Percentiles rank a stretch among this genome's conserved stretches.
phyloP scores from a whole-genome alignment of 2,888 invertebrate genomes.

The Helicoverpa assulta region DNA sequence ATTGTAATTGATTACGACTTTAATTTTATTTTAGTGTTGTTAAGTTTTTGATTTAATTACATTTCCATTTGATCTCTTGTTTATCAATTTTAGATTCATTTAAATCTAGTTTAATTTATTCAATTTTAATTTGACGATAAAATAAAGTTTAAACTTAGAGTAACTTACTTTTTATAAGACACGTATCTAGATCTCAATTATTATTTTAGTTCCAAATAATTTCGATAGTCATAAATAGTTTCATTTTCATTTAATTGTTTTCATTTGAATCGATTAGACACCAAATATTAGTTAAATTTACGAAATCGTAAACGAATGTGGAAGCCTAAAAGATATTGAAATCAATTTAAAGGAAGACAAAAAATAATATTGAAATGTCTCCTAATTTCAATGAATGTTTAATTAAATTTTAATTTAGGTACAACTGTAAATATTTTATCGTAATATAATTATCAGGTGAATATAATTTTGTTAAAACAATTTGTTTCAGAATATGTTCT shows the following conservation, averaged over 20 bases:
- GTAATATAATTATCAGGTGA: conserved; percentile 58
- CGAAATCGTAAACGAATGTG: conserved; percentile 62
- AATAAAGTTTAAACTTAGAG: conserved; percentile 60
- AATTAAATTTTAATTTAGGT: conserved; percentile 67
- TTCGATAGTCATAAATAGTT: conserved; percentile 82
- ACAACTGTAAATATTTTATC: conserved; percentile 72
- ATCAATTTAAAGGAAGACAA: conserved; percentile 44
- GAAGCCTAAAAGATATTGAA: conserved; percentile 55
- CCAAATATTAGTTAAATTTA: conserved; percentile 88
- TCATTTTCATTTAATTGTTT: conserved; percentile 71
- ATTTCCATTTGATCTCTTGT: conserved; percentile 88
- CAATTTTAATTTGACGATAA: conserved; percentile 63
- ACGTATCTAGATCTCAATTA: conserved; percentile 84
- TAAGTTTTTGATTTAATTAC: conserved; percentile 85
- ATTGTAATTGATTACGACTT: conserved; percentile 50
- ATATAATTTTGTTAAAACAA: conserved; percentile 75
- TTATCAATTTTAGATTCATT: conserved; percentile 82
- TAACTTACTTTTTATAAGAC: conserved; percentile 67
- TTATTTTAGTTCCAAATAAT: conserved; percentile 88
- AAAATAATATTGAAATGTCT: conserved; percentile 53
- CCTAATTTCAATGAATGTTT: conserved; percentile 65
- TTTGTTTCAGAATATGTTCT: conserved; percentile 74
- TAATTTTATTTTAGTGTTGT: conserved; percentile 76
- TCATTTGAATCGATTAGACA: conserved; percentile 79
- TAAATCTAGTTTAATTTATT: conserved; percentile 86